Percentiles rank a stretch among this genome's conserved stretches.
These are phyloP conservation scores for Eupithecia insigniata DNA, from an alignment of 2,888 invertebrate genomes.

Conservation along the genomic window DNA sequence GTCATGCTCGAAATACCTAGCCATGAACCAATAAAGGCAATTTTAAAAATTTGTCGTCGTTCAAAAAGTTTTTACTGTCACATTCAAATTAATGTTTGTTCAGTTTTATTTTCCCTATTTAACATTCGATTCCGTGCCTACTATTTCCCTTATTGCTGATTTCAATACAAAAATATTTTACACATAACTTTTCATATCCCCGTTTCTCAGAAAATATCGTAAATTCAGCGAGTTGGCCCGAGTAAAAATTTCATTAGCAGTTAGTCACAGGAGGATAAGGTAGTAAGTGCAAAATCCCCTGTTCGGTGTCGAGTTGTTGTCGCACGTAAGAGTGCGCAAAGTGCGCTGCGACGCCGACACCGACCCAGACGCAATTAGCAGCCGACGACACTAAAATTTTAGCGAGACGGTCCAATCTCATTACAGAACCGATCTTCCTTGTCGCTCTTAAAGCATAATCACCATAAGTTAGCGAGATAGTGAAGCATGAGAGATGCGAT, in stretches of 20 bases:
- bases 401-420: slow-evolving; percentile 83
- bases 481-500: slow-evolving; percentile 83
- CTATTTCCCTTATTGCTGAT: slow-evolving; percentile 46
- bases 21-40: slow-evolving; percentile 77
- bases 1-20: slow-evolving; percentile 79
- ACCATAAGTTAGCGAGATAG: slow-evolving; percentile 83
- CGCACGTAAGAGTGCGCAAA: slow-evolving; percentile 39
- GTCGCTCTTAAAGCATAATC: slow-evolving; percentile 83
- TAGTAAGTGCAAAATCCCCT: slow-evolving; percentile 47
- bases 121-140: slow-evolving; percentile 65
- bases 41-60: slow-evolving; percentile 79
- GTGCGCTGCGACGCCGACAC: slow-evolving; percentile 47
- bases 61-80: slow-evolving; percentile 79
- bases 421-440: slow-evolving; percentile 82
- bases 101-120: slow-evolving; percentile 75
- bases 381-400: slow-evolving; percentile 82
- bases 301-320: slow-evolving; percentile 42
- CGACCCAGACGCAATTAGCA: slow-evolving; percentile 79
- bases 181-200: slow-evolving; percentile 46
- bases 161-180: slow-evolving; percentile 47
- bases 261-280: slow-evolving; percentile 60
- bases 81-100: slow-evolving; percentile 82
- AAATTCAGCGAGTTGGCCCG: slow-evolving; percentile 55
- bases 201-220: slow-evolving; percentile 46
- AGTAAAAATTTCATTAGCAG: slow-evolving; percentile 66